These are phyloP conservation scores for Buathra laborator DNA, from an alignment of 2,888 invertebrate genomes.

Conservation along the genomic window DNA sequence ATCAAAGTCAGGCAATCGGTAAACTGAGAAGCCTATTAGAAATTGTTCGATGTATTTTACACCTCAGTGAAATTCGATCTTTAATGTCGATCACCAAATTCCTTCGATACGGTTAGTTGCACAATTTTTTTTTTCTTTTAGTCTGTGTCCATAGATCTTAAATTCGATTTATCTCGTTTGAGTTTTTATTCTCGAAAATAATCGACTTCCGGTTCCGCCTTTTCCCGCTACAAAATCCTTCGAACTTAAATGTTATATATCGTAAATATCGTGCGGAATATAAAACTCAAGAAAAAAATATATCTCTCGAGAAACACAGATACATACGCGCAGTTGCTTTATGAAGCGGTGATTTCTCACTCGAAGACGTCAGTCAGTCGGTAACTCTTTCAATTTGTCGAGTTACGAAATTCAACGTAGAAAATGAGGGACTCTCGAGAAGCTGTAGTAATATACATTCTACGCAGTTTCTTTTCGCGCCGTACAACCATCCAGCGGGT, in stretches of 20 bases:
- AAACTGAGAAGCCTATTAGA: constrained; percentile 4
- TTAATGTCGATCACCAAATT: constrained; percentile 23
- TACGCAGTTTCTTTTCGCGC: constrained; percentile 26
- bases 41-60: constrained; percentile 12
- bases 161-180: constrained; percentile 2
- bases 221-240: constrained; percentile 19
- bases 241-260: neutral
- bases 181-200: constrained; percentile 4
- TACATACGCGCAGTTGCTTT: neutral
- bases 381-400: constrained; percentile 29
- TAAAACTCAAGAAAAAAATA: constrained; percentile 1
- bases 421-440: constrained; percentile 12
- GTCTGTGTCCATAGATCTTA: too few relatives aligned
- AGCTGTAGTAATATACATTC: constrained; percentile 42
- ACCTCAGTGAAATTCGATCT: constrained; percentile 49
- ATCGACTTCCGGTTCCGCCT: constrained; percentile 25
- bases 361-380: constrained; percentile 17
- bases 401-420: constrained; percentile 25
- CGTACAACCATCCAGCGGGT: constrained; percentile 7
- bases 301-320: neutral
- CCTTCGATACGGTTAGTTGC: neutral
- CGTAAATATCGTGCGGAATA: neutral
- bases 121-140: neutral
- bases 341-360: constrained; percentile 39
- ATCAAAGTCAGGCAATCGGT: constrained; percentile 47